Conservation (phyloP, 1,140 invertebrate species). For the Zaprionus davidi region DNA sequence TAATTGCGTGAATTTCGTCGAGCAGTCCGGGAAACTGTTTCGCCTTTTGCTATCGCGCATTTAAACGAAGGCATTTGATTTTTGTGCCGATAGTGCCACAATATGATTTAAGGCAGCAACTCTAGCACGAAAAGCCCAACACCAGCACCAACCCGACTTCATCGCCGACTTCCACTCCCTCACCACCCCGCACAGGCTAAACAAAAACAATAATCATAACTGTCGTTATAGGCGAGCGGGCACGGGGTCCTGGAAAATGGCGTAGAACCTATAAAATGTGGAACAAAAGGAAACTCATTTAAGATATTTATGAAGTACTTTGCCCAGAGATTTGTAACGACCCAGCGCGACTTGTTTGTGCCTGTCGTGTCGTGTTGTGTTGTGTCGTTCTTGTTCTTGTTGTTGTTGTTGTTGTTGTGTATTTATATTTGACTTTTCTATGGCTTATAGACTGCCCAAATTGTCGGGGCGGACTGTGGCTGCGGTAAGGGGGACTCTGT, state of each 20-base stretch:
- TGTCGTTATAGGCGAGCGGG: slow-evolving; percentile 35
- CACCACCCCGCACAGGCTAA: neutral
- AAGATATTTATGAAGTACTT: slow-evolving; percentile 80
- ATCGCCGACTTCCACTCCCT: neutral
- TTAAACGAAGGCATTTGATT: slow-evolving; percentile 83
- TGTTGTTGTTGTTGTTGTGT: neutral
- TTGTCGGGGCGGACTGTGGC: neutral
- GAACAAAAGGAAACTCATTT: slow-evolving; percentile 74
- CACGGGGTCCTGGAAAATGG: slow-evolving; percentile 34
- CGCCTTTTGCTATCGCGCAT: slow-evolving; percentile 73
- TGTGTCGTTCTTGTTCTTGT: neutral
- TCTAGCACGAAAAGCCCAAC: slow-evolving; percentile 30
- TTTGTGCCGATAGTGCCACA: slow-evolving; percentile 78
- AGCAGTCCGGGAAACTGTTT: slow-evolving; percentile 45
- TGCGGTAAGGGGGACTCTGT: slow-evolving; percentile 2
- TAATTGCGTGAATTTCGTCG: slow-evolving; percentile 75
- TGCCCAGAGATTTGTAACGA: slow-evolving; percentile 60
- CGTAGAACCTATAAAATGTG: slow-evolving; percentile 59
- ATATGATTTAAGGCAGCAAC: slow-evolving; percentile 71
- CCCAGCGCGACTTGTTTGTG: slow-evolving; percentile 35
- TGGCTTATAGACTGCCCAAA: slow-evolving; percentile 23
- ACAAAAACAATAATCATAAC: slow-evolving; percentile 72
- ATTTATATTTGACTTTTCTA: slow-evolving; percentile 17
- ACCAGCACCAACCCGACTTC: neutral
- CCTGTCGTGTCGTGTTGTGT: slow-evolving; percentile 11